Evolutionary conservation across 2,888 invertebrate species (phyloP).

Genomic region (Leptinotarsa juncta): DNA sequence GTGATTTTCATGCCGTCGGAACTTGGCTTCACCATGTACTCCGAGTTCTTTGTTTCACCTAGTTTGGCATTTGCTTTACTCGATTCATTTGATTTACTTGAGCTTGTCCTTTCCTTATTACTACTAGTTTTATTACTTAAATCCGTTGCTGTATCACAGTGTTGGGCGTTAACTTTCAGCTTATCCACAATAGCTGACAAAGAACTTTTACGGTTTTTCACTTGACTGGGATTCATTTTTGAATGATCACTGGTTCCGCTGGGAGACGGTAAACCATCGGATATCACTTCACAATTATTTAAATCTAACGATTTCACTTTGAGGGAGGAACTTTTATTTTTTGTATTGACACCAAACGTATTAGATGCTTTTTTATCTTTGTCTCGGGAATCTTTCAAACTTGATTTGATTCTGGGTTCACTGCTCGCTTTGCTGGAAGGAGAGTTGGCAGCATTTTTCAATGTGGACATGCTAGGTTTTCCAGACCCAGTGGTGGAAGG

Average conservation of each 20-base stretch:
- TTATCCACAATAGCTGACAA: conserved; percentile 91
- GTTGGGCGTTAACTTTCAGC: conserved; percentile 78
- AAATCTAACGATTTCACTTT: conserved; percentile 78
- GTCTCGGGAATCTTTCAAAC: conserved; percentile 62
- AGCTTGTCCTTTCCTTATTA: conserved; percentile 54
- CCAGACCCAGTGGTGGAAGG: conserved; percentile 77
- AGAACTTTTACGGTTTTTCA: conserved; percentile 78
- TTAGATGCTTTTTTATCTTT: conserved; percentile 55
- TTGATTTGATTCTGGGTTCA: conserved; percentile 66
- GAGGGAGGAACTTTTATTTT: conserved; percentile 67
- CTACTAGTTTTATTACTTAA: conserved; percentile 63
- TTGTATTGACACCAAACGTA: conserved; percentile 56
- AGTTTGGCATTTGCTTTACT: conserved; percentile 62
- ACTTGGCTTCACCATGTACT: conserved; percentile 91
- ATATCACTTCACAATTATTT: conserved; percentile 49
- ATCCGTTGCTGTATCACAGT: conserved; percentile 72
- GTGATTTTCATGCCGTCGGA: conserved; percentile 92
- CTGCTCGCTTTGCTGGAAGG: conserved; percentile 75
- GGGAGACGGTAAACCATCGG: conserved; percentile 67
- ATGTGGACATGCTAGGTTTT: conserved; percentile 89
- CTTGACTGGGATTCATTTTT: conserved; percentile 71
- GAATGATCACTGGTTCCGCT: conserved; percentile 70
- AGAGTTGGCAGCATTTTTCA: conserved; percentile 83
- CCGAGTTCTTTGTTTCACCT: conserved; percentile 75
- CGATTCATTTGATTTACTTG: conserved; percentile 54